Base-by-base conservation (phyloP, 2,797 vertebrate genomes). In the Tarsius wallacei region DNA sequence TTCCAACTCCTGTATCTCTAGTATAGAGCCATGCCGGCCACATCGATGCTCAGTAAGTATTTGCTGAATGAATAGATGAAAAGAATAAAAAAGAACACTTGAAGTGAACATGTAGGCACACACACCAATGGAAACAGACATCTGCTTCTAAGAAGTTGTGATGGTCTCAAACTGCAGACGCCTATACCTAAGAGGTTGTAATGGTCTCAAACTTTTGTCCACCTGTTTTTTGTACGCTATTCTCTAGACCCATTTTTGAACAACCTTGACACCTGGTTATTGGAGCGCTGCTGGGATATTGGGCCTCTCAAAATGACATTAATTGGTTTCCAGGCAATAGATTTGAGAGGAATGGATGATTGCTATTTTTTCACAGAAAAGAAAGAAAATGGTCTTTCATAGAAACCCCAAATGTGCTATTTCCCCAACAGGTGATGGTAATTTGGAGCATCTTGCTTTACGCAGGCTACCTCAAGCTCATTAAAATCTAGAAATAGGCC, bases 261-360 rank as follows among this genome's bases (percentile, higher is more conserved):
- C 49, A 71, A 71, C 3, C 53, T 77, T 26, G 17, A 59, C 1
- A 7, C 24, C 53, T 90, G 61, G 81, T 86, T 61, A 70, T 36
- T 76, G 9, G n/a, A 63, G 51, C 4, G 3, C 42, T 66, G 17
- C 24, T 17, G 64, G 53, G 31, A 51, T 81, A 33, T 16, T 28
- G 51, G 10, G 19, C n/a, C 74, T 96, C 59, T 91, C 47, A 57
- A 47, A 92, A 89, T n/a, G 91, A 84, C n/a, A 61, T 73, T 88
- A 55, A 76, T 73, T 87, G n/a, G 21, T 88, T 90, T 97, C 53
- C 28, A 90, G 87, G 82, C 49, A 84, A 89, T 74, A 88, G 94
- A 68, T 81, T 70, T 68, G 70, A 91, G 49, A 96, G 78, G 64
- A 83, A 87, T 26, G 84, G 80, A 90, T 68, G 68, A 53, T n/a